Evolutionary conservation across 2,113 vertebrate genomes (phyloP).

Genomic region (Corydoras maculifer): DNA sequence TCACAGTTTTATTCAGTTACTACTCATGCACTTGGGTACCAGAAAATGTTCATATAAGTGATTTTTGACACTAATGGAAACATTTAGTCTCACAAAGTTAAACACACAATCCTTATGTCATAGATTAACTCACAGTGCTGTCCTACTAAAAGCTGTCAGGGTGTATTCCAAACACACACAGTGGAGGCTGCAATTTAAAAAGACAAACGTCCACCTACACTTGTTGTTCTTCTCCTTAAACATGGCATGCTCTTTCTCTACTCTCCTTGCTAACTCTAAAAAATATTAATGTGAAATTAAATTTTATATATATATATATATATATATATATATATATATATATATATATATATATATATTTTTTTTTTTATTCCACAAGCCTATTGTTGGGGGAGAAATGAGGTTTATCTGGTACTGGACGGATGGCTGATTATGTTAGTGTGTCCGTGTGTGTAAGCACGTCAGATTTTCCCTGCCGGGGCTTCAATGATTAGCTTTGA

Average conservation of each 20-base stretch:
- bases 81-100: slow-evolving; percentile 12
- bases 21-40: too few species aligned
- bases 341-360: background rate
- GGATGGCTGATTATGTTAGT: slow-evolving; percentile 45
- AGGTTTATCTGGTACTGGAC: slow-evolving; percentile 45
- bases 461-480: slow-evolving; percentile 55
- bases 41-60: too few species aligned
- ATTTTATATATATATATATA: too few species aligned
- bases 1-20: too few species aligned
- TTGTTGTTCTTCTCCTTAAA: too few species aligned
- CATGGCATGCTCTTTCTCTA: too few species aligned
- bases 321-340: too few species aligned
- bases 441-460: slow-evolving; percentile 40
- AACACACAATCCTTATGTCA: slow-evolving; percentile 2
- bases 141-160: slow-evolving; percentile 52
- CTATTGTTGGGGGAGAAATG: background rate
- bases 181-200: too few species aligned
- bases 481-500: slow-evolving; percentile 69
- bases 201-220: too few species aligned
- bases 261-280: too few species aligned
- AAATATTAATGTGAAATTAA: too few species aligned
- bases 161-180: slow-evolving; percentile 19
- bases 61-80: too few species aligned
- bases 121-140: slow-evolving; percentile 23
- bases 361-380: background rate